These are phyloP conservation scores for Lepus oiostolus DNA, from an alignment of 2,797 vertebrate genomes.

Conservation along the genomic window DNA sequence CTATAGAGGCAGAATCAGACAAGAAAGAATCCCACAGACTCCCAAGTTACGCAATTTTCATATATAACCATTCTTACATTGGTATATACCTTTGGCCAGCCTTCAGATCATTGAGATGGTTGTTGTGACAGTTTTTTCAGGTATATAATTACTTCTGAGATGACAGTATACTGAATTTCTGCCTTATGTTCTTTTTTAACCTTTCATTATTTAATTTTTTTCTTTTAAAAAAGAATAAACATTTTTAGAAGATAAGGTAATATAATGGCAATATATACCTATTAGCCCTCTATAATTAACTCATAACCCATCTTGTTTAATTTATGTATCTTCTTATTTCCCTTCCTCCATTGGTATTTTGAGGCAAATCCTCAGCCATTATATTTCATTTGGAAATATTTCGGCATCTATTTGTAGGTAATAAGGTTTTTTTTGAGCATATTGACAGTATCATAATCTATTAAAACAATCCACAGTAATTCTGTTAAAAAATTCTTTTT, in stretches of 20 bases:
- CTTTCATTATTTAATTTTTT: background rate
- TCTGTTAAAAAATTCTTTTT: background rate
- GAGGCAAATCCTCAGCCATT: background rate
- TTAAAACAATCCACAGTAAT: constrained; percentile 24
- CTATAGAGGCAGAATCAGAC: background rate
- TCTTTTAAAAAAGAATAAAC: background rate
- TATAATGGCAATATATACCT: background rate
- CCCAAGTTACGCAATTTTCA: background rate
- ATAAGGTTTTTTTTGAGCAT: background rate
- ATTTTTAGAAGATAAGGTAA: background rate
- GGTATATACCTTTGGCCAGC: background rate
- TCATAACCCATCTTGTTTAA: constrained; percentile 22
- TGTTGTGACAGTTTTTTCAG: constrained; percentile 26
- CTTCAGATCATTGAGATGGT: background rate
- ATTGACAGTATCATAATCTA: background rate
- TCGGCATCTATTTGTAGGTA: background rate
- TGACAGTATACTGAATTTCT: background rate
- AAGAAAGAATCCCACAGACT: constrained; percentile 3
- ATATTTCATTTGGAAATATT: background rate
- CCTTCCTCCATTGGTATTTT: background rate
- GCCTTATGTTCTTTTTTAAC: background rate
- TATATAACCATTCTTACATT: constrained; percentile 58
- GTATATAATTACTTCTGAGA: background rate
- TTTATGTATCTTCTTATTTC: background rate
- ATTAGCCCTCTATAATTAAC: background rate